Conservation (phyloP, 2,888 invertebrate genomes). For the Leptinotarsa tumamoca region DNA sequence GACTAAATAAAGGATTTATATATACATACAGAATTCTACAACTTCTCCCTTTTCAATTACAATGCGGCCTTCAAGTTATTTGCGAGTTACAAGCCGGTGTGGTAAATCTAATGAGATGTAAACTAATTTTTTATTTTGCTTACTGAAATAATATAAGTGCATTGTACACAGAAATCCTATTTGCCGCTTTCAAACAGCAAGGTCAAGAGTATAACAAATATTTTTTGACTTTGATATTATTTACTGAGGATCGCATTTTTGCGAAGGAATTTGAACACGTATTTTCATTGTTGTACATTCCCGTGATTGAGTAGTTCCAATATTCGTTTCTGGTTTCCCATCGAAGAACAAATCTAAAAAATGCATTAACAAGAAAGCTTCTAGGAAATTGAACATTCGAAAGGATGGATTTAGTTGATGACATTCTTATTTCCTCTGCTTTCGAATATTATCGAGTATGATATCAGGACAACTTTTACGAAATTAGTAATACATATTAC, state of each 20-base stretch:
- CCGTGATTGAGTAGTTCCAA: neutral
- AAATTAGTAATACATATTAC: too few relatives aligned
- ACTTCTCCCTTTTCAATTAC: neutral
- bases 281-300: neutral
- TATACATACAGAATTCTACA: too few relatives aligned
- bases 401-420: too few relatives aligned
- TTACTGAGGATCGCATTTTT: slow-evolving; percentile 6
- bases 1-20: too few relatives aligned
- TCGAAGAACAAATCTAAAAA: slow-evolving; percentile 19
- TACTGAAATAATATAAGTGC: neutral
- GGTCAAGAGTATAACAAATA: slow-evolving; percentile 11
- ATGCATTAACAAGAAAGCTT: slow-evolving; percentile 13
- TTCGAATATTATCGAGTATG: too few relatives aligned
- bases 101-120: slow-evolving; percentile 1
- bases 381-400: neutral
- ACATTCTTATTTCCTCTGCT: too few relatives aligned
- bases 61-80: neutral
- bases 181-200: neutral
- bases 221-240: slow-evolving; percentile 14
- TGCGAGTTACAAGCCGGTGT: neutral
- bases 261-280: neutral
- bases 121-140: neutral
- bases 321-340: neutral
- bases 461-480: too few relatives aligned
- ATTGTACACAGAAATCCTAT: neutral